A percentile compares a stretch with the other conserved stretches of the same genome.
Evolutionary conservation across 2,113 vertebrate species (phyloP).

Genomic region (Campylorhamphus procurvoides): DNA sequence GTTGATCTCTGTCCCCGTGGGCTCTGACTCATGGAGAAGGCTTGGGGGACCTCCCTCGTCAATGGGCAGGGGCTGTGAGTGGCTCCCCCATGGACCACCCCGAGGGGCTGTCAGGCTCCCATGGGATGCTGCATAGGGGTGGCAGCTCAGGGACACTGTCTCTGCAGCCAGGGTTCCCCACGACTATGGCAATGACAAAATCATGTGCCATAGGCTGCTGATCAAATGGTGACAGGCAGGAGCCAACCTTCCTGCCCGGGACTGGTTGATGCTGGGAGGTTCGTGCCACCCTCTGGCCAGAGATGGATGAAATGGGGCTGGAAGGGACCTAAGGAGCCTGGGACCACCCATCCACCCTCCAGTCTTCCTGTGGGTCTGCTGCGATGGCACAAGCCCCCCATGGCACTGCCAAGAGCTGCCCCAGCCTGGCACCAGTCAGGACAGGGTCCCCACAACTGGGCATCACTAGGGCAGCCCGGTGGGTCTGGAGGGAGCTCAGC

Average conservation of each 20-base stretch:
- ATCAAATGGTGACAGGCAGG: neutral
- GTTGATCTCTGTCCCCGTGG: accelerated
- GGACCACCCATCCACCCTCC: neutral
- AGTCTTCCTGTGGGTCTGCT: too few species aligned
- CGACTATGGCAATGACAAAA: accelerated
- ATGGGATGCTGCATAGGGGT: accelerated
- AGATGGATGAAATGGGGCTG: neutral
- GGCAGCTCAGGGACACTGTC: neutral
- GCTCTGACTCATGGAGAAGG: neutral
- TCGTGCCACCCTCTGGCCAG: neutral
- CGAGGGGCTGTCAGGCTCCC: neutral
- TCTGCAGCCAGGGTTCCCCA: neutral
- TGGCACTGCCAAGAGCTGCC: too few species aligned
- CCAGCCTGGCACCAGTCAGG: too few species aligned
- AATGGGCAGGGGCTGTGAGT: accelerated
- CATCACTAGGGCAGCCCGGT: too few species aligned
- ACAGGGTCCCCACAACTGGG: too few species aligned
- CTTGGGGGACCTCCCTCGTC: neutral
- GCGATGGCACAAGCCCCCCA: too few species aligned
- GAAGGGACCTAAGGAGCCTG: neutral
- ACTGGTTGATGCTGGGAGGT: neutral
- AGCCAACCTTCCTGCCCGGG: neutral
- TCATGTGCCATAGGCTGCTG: neutral
- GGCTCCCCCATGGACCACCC: neutral
- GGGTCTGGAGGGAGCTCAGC: too few species aligned